Evolutionary conservation across 64 coral and sea anemone species (phyloP).

Genomic region (Porites australiensis): DNA sequence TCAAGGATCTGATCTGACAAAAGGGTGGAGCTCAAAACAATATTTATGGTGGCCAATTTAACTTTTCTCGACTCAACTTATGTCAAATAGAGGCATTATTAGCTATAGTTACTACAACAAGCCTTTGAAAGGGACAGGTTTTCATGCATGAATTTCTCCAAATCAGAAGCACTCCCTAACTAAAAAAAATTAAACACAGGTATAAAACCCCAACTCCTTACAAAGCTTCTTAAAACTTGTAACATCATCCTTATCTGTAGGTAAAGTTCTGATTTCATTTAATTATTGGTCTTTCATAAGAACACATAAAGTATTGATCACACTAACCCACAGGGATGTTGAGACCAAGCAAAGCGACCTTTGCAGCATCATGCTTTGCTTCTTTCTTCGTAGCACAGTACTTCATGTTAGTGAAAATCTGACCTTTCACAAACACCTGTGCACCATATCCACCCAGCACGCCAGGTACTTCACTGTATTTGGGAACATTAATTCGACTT

Average conservation of each 20-base stretch:
- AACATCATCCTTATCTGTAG: background rate
- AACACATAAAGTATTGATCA: background rate
- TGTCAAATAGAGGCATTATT: no score
- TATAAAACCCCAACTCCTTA: no score
- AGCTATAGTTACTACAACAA: no score
- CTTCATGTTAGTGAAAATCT: conserved; percentile 69
- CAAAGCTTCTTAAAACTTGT: no score
- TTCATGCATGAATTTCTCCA: no score
- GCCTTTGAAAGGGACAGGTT: no score
- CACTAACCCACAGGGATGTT: conserved; percentile 89
- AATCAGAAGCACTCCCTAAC: no score
- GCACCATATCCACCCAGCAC: conserved; percentile 83
- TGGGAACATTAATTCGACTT: conserved; percentile 86
- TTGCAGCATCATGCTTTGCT: conserved; percentile 89
- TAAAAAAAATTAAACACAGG: no score
- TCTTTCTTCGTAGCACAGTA: conserved; percentile 89
- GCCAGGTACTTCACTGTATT: conserved; percentile 84
- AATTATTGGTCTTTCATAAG: background rate
- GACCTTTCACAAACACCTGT: conserved; percentile 70
- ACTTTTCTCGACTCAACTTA: no score
- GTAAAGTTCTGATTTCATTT: background rate
- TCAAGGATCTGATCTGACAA: no score
- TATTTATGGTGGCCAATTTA: no score
- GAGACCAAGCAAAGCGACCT: conserved; percentile 80
- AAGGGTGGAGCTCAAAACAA: no score